Percentiles rank a stretch among this genome's conserved stretches.
Conservation (phyloP, 2,113 vertebrate genomes). For the Lepisosteus osseus region DNA sequence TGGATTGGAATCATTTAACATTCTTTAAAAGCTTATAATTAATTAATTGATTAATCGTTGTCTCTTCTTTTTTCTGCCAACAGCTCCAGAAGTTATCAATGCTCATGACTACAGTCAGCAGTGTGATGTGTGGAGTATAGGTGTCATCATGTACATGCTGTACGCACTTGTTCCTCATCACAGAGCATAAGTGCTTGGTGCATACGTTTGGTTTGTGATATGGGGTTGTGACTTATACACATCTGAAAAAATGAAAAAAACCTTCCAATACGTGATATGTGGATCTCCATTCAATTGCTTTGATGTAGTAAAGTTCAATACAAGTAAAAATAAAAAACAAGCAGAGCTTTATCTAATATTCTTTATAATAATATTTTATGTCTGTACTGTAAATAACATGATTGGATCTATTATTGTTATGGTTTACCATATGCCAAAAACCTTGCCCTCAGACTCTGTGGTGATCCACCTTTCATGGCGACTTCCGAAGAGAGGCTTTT, state of each 20-base stretch:
- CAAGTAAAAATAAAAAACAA: too few relatives aligned
- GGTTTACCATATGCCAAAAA: too few relatives aligned
- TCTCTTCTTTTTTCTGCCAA: constrained; percentile 64
- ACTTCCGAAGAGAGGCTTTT: constrained; percentile 73
- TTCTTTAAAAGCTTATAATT: not conserved
- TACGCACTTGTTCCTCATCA: constrained; percentile 57
- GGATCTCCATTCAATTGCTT: too few relatives aligned
- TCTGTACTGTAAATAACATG: too few relatives aligned
- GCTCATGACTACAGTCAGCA: constrained; percentile 80
- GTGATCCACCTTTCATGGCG: constrained; percentile 71
- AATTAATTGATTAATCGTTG: constrained; percentile 55
- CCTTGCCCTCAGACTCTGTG: constrained; percentile 56
- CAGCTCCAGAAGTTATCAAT: constrained; percentile 87
- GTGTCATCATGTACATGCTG: constrained; percentile 89
- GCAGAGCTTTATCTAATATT: too few relatives aligned
- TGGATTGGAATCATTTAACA: not conserved
- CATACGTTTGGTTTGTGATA: not conserved
- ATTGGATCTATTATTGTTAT: too few relatives aligned
- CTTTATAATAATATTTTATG: too few relatives aligned
- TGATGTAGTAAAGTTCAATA: too few relatives aligned
- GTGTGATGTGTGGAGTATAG: constrained; percentile 88
- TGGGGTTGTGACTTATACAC: not conserved
- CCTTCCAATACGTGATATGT: too few relatives aligned
- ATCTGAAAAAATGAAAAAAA: not conserved
- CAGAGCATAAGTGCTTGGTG: not conserved